Evolutionary conservation across 2,888 invertebrate species (phyloP).

Genomic region (Embidobia sp.): DNA sequence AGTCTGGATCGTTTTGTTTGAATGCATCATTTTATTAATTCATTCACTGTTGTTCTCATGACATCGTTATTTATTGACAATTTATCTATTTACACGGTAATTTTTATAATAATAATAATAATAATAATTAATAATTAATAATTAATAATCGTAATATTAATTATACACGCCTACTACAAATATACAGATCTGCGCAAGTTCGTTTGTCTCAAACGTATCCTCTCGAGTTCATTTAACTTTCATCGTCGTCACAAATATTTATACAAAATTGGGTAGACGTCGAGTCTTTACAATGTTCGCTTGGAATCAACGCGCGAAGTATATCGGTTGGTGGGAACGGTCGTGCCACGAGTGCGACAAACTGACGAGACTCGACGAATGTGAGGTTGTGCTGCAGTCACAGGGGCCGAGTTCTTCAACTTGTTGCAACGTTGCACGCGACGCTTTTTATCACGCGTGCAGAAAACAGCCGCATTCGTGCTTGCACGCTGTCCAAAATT

Average conservation of each 20-base stretch:
- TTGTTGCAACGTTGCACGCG: no score
- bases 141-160: conserved; percentile 73
- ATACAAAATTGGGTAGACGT: conserved; percentile 70
- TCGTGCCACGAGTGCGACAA: no score
- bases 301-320: conserved; percentile 46
- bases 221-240: no score
- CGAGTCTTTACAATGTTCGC: conserved; percentile 73
- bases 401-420: no score
- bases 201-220: no score
- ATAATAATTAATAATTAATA: conserved; percentile 61
- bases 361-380: no score
- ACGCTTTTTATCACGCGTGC: no score
- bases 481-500: no score
- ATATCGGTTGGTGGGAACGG: conserved; percentile 21
- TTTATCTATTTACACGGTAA: conserved; percentile 72
- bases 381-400: no score
- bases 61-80: conserved; percentile 78
- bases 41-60: conserved; percentile 77
- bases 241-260: conserved; percentile 66
- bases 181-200: conserved; percentile 76
- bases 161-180: conserved; percentile 79
- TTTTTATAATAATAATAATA: conserved; percentile 66
- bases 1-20: no score
- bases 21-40: conserved; percentile 79
- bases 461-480: no score